Percentiles rank a stretch among this genome's conserved stretches.
Conservation (phyloP, 2,797 vertebrate genomes). For the Oryzias dopingdopingensis region DNA sequence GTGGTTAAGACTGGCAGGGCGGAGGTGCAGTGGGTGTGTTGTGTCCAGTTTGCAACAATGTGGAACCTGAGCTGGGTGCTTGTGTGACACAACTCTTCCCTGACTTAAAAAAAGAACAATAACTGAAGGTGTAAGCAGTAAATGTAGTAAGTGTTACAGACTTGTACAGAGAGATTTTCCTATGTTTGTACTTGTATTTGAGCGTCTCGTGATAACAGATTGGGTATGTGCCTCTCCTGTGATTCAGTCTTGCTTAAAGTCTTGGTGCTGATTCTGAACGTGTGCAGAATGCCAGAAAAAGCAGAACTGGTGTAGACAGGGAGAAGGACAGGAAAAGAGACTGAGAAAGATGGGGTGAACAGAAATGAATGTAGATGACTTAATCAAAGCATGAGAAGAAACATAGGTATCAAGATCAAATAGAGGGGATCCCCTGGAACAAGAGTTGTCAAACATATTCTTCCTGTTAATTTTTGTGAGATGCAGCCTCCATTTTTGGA, state of each 20-base stretch:
- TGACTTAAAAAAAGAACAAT: conserved; percentile 3
- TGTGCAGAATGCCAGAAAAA: conserved; percentile 56
- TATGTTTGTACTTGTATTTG: conserved; percentile 9
- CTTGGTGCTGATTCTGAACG: conserved; percentile 42
- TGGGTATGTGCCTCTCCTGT: conserved; percentile 13
- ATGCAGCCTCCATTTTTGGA: no score
- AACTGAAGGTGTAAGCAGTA: conserved; percentile 1
- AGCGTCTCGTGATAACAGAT: not conserved
- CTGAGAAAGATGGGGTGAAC: conserved; percentile 8
- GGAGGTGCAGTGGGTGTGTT: conserved; percentile 50
- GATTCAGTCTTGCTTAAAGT: conserved; percentile 36
- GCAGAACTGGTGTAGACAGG: not conserved
- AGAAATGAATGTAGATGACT: conserved; percentile 2
- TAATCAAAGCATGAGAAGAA: conserved; percentile 4
- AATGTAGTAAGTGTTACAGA: conserved; percentile 7
- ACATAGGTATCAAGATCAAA: conserved; percentile 21
- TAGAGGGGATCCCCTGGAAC: conserved; percentile 22
- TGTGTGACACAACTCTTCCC: conserved; percentile 43
- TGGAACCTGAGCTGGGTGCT: conserved; percentile 62
- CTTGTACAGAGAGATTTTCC: not conserved
- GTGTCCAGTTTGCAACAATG: conserved; percentile 55
- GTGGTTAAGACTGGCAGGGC: conserved; percentile 12
- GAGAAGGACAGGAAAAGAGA: conserved; percentile 5
- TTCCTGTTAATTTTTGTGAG: no score
- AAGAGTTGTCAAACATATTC: no score